Base-by-base conservation (phyloP, 2,797 vertebrate species). In the Podargus strigoides region DNA sequence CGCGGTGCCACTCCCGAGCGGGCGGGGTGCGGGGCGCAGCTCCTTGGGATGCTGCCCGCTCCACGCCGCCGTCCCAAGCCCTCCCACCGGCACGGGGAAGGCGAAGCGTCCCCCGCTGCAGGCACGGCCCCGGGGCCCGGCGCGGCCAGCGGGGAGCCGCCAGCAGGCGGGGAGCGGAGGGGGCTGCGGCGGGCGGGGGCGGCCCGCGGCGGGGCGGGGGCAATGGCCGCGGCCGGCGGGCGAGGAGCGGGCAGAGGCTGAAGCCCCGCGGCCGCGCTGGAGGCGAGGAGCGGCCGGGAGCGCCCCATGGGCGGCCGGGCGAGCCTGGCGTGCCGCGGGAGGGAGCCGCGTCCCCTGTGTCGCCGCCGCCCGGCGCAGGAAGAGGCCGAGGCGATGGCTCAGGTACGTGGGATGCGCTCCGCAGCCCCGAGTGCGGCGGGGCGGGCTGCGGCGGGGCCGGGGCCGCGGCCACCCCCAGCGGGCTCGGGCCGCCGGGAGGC, bases 51-150 rank as follows among this genome's bases (percentile, higher is more conserved):
- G n/a, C n/a, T n/a, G n/a, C n/a, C n/a, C n/a, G n/a, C n/a, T n/a
- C n/a, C n/a, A n/a, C n/a, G n/a, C n/a, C n/a, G n/a, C 7, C 86
- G 95, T 93, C 85, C 88, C 81, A 92, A 96, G 70, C 67, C 89
- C 95, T 93, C 93, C 95, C 75, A 84, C 90, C 76, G 34, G 60
- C 9, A 30, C 5, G 85, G 88, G 83, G 90, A 94, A 95, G 80
- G 82, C 86, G 50, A 39, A 46, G 34, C 88, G 76, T 91, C 76
- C 89, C 87, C 69, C 66, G 82, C 81, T 94, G 86, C 69, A 96
- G 88, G 19, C 9, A 36, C 18, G 34, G 14, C n/a, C n/a, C n/a
- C n/a, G n/a, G n/a, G n/a, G n/a, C 42, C 42, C 42, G 42, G 42
- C 42, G 42, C 42, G 42, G 42, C 18, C 42, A 42, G 42, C 42